Evolutionary conservation across 2,797 vertebrate species (phyloP).

Genomic region (Somateria mollissima): DNA sequence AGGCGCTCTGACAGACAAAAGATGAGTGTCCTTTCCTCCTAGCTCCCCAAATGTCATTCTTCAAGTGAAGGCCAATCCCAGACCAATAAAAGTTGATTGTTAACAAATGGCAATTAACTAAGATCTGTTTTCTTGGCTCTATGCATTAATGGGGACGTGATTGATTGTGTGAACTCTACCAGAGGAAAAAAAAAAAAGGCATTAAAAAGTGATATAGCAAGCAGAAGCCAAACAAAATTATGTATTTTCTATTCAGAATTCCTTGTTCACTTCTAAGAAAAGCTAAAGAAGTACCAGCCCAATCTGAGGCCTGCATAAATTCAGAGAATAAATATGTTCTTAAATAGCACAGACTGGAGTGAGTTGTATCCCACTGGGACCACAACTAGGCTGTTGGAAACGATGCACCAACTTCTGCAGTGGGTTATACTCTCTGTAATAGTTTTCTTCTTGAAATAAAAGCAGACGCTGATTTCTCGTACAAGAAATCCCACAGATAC

Average conservation of each 20-base stretch:
- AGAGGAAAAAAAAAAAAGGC: not conserved
- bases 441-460: not conserved
- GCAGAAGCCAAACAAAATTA: not conserved
- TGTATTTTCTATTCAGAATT: not conserved
- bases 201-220: not conserved
- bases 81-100: conserved; percentile 25
- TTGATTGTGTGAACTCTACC: not conserved
- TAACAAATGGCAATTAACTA: conserved; percentile 26
- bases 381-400: not conserved
- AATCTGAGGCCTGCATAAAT: not conserved
- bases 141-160: conserved; percentile 4
- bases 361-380: not conserved
- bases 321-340: not conserved
- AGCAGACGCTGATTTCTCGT: not conserved
- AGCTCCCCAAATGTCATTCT: conserved; percentile 18
- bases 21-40: not conserved
- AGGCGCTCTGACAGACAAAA: not conserved
- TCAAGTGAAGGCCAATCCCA: conserved; percentile 4
- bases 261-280: not conserved
- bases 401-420: not conserved
- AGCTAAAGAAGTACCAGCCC: not conserved
- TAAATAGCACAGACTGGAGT: not conserved
- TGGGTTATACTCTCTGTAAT: not conserved
- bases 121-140: conserved; percentile 33
- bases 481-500: not conserved